These are phyloP conservation scores for Heliconius nattereri DNA, from an alignment of 1,140 invertebrate species.

Conservation along the genomic window DNA sequence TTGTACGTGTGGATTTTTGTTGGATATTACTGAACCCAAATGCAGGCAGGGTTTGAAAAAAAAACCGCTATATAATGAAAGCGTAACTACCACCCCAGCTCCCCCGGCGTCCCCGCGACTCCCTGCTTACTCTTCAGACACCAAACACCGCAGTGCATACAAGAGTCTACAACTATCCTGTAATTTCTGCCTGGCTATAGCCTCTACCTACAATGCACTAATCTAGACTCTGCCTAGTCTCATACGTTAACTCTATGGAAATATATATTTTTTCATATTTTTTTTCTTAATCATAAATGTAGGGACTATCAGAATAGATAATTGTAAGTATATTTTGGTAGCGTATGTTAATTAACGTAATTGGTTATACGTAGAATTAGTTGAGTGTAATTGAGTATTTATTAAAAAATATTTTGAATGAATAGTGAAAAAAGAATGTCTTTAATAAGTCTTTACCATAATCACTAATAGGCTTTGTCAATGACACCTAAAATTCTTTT, in stretches of 20 bases:
- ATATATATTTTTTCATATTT: not conserved
- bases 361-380: no score
- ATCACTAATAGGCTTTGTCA: no score
- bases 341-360: not conserved
- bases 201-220: slow-evolving; percentile 26
- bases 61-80: slow-evolving; percentile 42
- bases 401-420: no score
- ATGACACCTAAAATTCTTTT: no score
- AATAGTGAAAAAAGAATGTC: no score
- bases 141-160: slow-evolving; percentile 38
- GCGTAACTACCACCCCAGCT: slow-evolving; percentile 42
- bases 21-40: slow-evolving; percentile 29
- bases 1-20: slow-evolving; percentile 10
- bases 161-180: slow-evolving; percentile 38
- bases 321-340: not conserved
- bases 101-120: slow-evolving; percentile 29
- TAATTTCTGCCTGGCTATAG: slow-evolving; percentile 37
- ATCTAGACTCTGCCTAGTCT: slow-evolving; percentile 12
- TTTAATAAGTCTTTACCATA: no score
- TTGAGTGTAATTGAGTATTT: no score
- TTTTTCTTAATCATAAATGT: not conserved
- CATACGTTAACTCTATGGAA: not conserved
- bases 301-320: not conserved
- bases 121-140: slow-evolving; percentile 44
- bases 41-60: slow-evolving; percentile 37